phyloP scores from a whole-genome alignment of 2,113 vertebrate species.

The Chaetura pelagica region DNA sequence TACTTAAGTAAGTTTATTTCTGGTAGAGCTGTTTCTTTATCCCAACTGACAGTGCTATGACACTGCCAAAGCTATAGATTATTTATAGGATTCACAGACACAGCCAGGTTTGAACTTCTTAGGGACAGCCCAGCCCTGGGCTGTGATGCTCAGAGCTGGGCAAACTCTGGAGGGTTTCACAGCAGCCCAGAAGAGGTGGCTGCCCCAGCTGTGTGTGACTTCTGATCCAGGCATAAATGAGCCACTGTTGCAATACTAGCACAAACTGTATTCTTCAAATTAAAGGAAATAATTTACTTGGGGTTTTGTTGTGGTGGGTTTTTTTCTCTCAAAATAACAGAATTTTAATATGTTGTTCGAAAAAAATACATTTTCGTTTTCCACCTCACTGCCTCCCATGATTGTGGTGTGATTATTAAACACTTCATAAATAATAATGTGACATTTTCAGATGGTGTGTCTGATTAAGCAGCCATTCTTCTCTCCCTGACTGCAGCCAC shows the following conservation, averaged over 20 bases:
- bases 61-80: neutral
- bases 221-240: neutral
- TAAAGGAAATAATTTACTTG: neutral
- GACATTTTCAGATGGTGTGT: conserved; percentile 61
- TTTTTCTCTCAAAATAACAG: neutral
- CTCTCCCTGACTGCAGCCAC: conserved; percentile 24
- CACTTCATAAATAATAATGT: conserved; percentile 75
- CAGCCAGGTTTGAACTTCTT: neutral
- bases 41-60: neutral
- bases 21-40: neutral
- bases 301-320: neutral
- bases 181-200: neutral
- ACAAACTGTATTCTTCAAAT: conserved; percentile 20
- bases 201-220: neutral
- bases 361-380: conserved; percentile 62
- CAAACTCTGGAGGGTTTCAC: neutral
- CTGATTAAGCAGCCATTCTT: conserved; percentile 63
- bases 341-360: conserved; percentile 33
- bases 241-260: neutral
- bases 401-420: conserved; percentile 67
- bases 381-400: conserved; percentile 30
- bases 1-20: neutral
- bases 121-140: neutral
- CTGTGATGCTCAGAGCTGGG: neutral
- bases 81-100: neutral